Percentiles rank a stretch among this genome's conserved stretches.
Evolutionary conservation across 2,797 vertebrate species (phyloP).

Genomic region (Crocidura indochinensis): DNA sequence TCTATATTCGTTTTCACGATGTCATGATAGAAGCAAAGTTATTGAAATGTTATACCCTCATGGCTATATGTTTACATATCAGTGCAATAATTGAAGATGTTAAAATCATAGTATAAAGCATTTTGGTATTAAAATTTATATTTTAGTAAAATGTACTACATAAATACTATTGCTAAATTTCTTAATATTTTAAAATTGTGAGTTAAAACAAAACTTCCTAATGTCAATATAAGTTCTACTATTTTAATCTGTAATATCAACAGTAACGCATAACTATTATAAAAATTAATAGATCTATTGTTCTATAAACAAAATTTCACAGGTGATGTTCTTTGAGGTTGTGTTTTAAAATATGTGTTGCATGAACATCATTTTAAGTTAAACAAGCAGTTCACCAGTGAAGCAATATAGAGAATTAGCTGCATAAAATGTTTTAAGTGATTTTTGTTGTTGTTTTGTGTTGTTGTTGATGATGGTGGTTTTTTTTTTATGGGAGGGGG

Average conservation of each 20-base stretch:
- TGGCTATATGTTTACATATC: not conserved
- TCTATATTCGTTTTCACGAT: not conserved
- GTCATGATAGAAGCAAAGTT: not conserved
- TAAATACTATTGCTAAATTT: conserved; percentile 16
- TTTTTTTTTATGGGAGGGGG: too few relatives aligned
- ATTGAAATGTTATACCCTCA: not conserved
- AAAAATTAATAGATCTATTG: conserved; percentile 67
- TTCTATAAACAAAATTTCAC: conserved; percentile 69
- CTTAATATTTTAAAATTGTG: not conserved
- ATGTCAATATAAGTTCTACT: not conserved
- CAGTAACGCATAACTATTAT: not conserved
- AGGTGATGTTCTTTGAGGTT: conserved; percentile 76
- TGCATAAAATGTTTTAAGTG: conserved; percentile 83
- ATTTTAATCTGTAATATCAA: too few relatives aligned
- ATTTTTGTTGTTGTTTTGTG: too few relatives aligned
- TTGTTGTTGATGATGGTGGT: too few relatives aligned
- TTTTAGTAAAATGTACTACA: conserved; percentile 38
- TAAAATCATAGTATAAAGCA: not conserved
- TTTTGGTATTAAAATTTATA: not conserved
- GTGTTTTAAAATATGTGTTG: conserved; percentile 84
- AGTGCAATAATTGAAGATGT: not conserved
- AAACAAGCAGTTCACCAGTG: conserved; percentile 80
- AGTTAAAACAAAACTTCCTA: not conserved
- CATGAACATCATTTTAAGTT: conserved; percentile 83
- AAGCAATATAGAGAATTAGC: conserved; percentile 79